Conservation (phyloP, 2,888 invertebrate species). For the Epicampocera succincta region DNA sequence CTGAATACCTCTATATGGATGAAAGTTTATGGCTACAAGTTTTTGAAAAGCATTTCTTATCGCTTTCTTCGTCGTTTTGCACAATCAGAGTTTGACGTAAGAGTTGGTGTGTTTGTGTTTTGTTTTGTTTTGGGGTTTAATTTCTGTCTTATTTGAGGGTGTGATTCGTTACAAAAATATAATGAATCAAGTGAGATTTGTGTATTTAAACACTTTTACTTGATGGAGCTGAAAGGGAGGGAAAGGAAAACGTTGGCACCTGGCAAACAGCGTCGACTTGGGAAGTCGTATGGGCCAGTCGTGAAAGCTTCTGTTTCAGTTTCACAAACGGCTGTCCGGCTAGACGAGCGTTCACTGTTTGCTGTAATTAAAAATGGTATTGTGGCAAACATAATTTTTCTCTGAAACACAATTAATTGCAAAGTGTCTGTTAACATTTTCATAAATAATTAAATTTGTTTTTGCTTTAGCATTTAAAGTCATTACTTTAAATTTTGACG, state of each 20-base stretch:
- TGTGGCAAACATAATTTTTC: conserved; percentile 49
- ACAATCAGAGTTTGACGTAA: conserved; percentile 11
- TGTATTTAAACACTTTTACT: conserved; percentile 61
- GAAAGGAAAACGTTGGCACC: conserved; percentile 4
- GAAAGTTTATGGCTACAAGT: conserved; percentile 48
- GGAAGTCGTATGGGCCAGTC: background rate
- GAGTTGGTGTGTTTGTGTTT: conserved; percentile 2
- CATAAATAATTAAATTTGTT: conserved; percentile 64
- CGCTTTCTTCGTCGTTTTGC: conserved; percentile 35
- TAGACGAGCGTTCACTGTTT: conserved; percentile 16
- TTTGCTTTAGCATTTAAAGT: conserved; percentile 33
- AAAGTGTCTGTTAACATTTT: conserved; percentile 60
- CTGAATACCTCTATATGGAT: conserved; percentile 15
- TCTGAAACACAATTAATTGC: conserved; percentile 59
- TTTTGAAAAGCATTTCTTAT: conserved; percentile 64
- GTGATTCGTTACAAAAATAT: conserved; percentile 60
- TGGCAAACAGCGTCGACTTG: background rate
- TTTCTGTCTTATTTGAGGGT: conserved; percentile 50
- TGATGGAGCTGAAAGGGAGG: conserved; percentile 5
- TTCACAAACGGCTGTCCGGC: background rate
- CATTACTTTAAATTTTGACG: conserved; percentile 27
- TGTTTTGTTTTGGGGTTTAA: conserved; percentile 21
- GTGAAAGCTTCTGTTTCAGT: background rate
- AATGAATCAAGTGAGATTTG: conserved; percentile 67
- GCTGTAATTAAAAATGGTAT: conserved; percentile 57